These are phyloP conservation scores for Gallinago nigripennis DNA, from an alignment of 2,797 vertebrate species.

Conservation along the genomic window DNA sequence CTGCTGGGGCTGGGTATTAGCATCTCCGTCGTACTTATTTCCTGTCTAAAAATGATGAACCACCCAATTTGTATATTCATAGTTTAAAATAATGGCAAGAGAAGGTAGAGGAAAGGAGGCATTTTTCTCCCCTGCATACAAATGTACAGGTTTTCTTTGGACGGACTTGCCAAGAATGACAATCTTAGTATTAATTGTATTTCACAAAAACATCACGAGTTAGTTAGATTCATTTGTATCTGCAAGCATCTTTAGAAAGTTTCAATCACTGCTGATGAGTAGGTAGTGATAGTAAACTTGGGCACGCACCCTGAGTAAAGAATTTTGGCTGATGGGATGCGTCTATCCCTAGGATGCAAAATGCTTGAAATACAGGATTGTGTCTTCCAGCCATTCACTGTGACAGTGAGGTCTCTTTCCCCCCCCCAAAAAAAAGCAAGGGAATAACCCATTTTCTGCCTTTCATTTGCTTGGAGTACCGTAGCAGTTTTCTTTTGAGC, in stretches of 20 bases:
- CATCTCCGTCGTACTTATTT: background rate
- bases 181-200: background rate
- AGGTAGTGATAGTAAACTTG: background rate
- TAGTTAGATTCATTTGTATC: background rate
- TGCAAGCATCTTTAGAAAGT: background rate
- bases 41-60: background rate
- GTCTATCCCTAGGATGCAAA: background rate
- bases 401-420: background rate
- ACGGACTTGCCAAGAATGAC: background rate
- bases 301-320: background rate
- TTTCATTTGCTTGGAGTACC: background rate
- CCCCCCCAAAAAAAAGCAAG: fast-evolving
- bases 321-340: background rate
- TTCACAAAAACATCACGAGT: background rate
- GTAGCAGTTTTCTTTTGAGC: background rate
- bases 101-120: background rate
- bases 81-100: constrained; percentile 6
- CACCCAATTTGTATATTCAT: background rate
- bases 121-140: background rate
- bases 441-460: background rate
- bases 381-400: background rate
- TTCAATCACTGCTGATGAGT: background rate
- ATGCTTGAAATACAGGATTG: background rate
- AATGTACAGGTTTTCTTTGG: background rate
- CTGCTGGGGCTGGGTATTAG: background rate